Conservation (phyloP, 2,888 invertebrate species). For the Cancer borealis region DNA sequence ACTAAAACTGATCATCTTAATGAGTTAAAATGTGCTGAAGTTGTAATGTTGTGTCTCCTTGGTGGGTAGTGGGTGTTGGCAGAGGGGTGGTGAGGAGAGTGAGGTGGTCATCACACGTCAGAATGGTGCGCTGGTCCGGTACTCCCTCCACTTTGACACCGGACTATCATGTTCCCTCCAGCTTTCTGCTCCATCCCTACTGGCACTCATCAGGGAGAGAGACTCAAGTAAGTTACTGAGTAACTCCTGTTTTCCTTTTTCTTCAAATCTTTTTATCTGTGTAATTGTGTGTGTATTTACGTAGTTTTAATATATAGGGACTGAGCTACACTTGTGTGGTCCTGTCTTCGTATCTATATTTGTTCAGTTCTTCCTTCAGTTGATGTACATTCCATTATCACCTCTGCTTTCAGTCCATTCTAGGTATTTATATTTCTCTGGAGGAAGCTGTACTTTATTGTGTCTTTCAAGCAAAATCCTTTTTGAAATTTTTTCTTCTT, state of each 20-base stretch:
- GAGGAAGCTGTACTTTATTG: no score
- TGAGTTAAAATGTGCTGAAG: not conserved
- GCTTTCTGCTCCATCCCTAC: constrained; percentile 69
- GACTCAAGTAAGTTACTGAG: constrained; percentile 66
- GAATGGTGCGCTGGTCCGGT: constrained; percentile 66
- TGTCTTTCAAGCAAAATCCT: no score
- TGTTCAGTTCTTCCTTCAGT: not conserved
- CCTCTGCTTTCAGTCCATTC: no score
- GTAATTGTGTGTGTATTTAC: not conserved
- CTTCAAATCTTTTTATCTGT: not conserved
- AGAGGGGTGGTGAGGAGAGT: constrained; percentile 69
- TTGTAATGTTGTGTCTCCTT: not conserved
- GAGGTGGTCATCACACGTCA: constrained; percentile 67
- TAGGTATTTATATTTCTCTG: no score
- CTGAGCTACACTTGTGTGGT: not conserved
- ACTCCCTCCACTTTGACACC: constrained; percentile 70
- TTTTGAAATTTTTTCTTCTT: no score
- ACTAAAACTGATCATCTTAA: no score
- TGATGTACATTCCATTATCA: no score
- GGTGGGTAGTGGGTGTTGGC: constrained; percentile 72
- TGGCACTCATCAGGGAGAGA: constrained; percentile 67
- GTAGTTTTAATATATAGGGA: not conserved
- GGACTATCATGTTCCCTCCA: constrained; percentile 70
- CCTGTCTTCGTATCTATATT: not conserved
- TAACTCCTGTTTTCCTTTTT: not conserved